These are phyloP conservation scores for Seira ritae DNA, from an alignment of 2,888 invertebrate genomes.

Conservation along the genomic window DNA sequence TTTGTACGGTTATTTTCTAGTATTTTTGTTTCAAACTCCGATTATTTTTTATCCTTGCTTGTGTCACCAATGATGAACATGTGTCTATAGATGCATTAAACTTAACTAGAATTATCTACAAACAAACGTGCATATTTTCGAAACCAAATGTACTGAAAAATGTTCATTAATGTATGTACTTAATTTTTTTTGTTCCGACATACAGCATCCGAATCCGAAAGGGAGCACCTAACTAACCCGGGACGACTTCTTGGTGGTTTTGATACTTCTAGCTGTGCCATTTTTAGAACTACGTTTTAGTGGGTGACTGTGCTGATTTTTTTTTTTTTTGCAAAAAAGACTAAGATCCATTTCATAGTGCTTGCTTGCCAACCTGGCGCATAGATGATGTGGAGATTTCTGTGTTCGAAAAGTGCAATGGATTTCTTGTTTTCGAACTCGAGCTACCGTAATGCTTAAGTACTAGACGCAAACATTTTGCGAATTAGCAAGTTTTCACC, in stretches of 20 bases:
- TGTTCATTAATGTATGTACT: no score
- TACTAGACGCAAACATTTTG: background rate
- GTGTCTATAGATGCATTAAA: conserved; percentile 4
- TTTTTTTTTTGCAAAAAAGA: conserved; percentile 34
- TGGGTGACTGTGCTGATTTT: no score
- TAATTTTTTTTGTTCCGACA: no score
- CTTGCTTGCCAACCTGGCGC: conserved; percentile 39
- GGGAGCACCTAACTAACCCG: conserved; percentile 42
- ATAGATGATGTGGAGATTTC: background rate
- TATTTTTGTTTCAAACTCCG: no score
- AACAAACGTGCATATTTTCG: conserved; percentile 12
- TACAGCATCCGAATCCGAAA: background rate
- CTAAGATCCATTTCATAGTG: no score
- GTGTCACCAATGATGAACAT: no score
- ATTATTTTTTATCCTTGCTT: no score
- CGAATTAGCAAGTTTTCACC: no score
- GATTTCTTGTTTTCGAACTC: background rate
- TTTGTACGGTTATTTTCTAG: no score
- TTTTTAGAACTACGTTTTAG: conserved; percentile 48
- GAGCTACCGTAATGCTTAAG: no score
- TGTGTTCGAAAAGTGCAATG: background rate
- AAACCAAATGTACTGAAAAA: no score
- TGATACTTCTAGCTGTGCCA: conserved; percentile 45
- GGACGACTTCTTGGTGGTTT: conserved; percentile 24
- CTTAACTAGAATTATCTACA: conserved; percentile 22